A percentile compares a stretch with the other conserved stretches of the same genome.
phyloP scores from a whole-genome alignment of 2,113 vertebrate species.

The Typhlomys cinereus region DNA sequence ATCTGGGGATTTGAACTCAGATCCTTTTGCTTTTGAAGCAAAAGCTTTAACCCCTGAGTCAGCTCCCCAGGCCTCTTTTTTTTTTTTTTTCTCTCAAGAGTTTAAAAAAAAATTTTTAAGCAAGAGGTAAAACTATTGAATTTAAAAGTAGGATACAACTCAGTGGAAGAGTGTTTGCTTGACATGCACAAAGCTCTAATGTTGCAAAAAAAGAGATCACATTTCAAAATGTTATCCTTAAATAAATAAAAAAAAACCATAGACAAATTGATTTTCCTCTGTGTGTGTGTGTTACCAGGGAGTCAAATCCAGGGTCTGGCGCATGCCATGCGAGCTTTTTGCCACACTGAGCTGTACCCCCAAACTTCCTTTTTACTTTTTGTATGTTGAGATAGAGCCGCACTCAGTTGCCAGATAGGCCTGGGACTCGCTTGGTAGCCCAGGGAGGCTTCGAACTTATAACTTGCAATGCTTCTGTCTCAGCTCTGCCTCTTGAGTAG shows the following conservation, averaged over 20 bases:
- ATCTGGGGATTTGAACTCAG: too few species aligned
- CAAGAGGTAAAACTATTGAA: background rate
- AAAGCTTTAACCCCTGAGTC: too few species aligned
- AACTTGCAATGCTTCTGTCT: background rate
- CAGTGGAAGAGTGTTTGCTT: background rate
- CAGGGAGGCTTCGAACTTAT: background rate
- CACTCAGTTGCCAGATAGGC: background rate
- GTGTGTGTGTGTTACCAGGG: background rate
- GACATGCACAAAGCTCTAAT: background rate
- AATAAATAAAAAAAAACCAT: slow-evolving; percentile 21
- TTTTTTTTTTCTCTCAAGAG: background rate
- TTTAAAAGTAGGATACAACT: background rate
- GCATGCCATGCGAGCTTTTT: background rate
- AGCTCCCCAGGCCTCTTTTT: too few species aligned
- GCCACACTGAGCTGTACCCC: background rate
- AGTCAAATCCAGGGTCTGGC: background rate
- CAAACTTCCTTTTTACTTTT: background rate
- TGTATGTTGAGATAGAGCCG: background rate
- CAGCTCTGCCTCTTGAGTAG: background rate
- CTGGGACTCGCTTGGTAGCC: background rate
- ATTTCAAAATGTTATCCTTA: slow-evolving; percentile 9
- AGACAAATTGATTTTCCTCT: background rate
- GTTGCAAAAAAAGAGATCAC: background rate
- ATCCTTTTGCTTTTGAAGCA: too few species aligned
- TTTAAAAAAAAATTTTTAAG: background rate